These are phyloP conservation scores for Urocynchramus pylzowi DNA, from an alignment of 2,113 vertebrate genomes.

Conservation along the genomic window DNA sequence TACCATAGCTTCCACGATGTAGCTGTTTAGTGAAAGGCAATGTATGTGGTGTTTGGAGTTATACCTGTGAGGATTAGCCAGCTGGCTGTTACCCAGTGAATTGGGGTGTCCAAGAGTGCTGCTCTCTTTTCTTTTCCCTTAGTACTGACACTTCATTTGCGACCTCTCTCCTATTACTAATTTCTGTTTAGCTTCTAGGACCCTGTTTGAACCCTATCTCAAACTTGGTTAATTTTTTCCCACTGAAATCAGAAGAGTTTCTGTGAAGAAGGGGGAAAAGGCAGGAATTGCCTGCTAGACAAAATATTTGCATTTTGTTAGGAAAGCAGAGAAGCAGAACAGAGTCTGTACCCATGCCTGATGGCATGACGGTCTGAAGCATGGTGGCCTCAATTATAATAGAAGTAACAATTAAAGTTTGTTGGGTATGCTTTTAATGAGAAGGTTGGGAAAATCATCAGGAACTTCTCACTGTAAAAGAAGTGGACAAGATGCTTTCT, in stretches of 20 bases:
- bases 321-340: not conserved
- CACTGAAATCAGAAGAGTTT: not conserved
- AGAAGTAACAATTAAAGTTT: not conserved
- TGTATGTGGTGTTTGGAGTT: not conserved
- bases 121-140: not conserved
- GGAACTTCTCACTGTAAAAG: not conserved
- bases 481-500: not conserved
- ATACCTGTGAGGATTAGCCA: rapidly evolving
- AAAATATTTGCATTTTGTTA: not conserved
- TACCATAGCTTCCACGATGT: not conserved
- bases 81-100: not conserved
- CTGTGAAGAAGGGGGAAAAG: not conserved
- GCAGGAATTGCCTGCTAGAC: not conserved
- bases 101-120: not conserved
- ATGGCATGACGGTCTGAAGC: not conserved
- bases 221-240: not conserved
- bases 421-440: not conserved
- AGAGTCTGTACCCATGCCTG: not conserved
- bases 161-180: not conserved
- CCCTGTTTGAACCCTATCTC: not conserved
- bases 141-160: not conserved
- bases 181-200: not conserved
- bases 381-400: not conserved
- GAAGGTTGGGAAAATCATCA: not conserved
- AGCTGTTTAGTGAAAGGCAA: not conserved